Base-by-base conservation (phyloP, 1,140 invertebrate genomes). In the Cheumatopsyche charites region DNA sequence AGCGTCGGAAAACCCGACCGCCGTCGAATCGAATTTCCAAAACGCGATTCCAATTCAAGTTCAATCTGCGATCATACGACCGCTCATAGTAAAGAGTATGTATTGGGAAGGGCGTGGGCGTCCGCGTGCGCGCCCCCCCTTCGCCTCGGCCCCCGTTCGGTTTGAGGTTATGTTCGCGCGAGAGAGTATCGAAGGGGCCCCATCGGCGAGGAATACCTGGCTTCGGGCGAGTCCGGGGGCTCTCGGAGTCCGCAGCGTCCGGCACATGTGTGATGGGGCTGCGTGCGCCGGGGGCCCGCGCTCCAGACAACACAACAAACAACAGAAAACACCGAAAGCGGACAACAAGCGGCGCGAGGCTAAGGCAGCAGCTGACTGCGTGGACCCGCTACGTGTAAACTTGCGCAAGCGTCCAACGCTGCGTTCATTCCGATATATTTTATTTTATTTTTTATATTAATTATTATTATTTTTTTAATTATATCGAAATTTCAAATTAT, bases 311-410 rank as follows among this genome's bases (percentile, higher is more conserved):
- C 43, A 84, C 81, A 85, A 85, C 84, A 84, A 82, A 84, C 83
- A 85, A 84, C 82, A 78, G 80, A 85, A 85, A 85, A 85, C 83
- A 85, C 83, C 82, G 79, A 85, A 85, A 85, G 83, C 83, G 43
- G 13, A 12, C 82, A 83, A 84, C 82, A 85, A 84, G 83, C 83
- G 82, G 83, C 82, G 82, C 83, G 83, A 58, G 83, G 83, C 83
- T 80, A 83, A 72, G 83, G 83, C 82, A 84, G 83, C 83, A 84
- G 83, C 83, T 84, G 83, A 85, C 83, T 83, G 81, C 78, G 78
- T 76, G 77, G 75, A 78, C 77, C 77, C 62, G 67, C 80, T n/a
- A n/a, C n/a, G n/a, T n/a, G n/a, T n/a, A n/a, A 75, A 80, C 82
- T 85, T 83, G 79, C 72, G 78, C 61, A 29, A 62, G 69, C 80